Base-by-base conservation (phyloP, 2,888 invertebrate species). In the Parelbella ahira region DNA sequence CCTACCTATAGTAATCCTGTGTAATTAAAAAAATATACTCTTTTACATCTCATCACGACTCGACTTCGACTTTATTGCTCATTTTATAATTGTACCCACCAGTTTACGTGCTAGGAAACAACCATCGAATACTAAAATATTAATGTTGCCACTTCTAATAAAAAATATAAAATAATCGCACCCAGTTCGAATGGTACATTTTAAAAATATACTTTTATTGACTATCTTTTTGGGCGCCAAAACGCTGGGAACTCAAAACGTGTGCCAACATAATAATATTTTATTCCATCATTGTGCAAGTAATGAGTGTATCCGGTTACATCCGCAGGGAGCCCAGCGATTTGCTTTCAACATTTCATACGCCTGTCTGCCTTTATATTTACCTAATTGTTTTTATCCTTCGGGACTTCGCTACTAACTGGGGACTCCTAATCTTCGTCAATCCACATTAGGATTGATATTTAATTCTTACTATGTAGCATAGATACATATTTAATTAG, bases 291-390 rank as follows among this genome's bases (percentile, higher is more conserved):
- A 68, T 68, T 68, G 60, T 55, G 51, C 63, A 48, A 58, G 60
- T 73, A 78, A 78, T 74, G 76, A 77, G 67, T 13, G 60, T 75
- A 77, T 79, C 77, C 49, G 53, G 69, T 80, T 70, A 59, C 80
- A 27, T 63, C 77, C 70, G 61, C 38, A 37, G 67, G 56, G 75
- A 55, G 36, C 51, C 47, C 45, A 65, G 53, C 63, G 63, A 64
- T 68, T 71, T 65, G 68, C 66, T 70, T 64, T 63, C 27, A 27
- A 41, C 41, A 34, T 41, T 59, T n/a, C 60, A 50, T 55, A 58
- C 62, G 62, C 58, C 54, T 58, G 58, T 57, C 52, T 54, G 39
- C 50, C 49, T 47, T 45, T 37, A 28, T 33, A 49, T 48, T 55
- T 51, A 53, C 27, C 53, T 63, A 65, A 70, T 70, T 68, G 68